A percentile compares a stretch with the other conserved stretches of the same genome.
Evolutionary conservation across 2,888 invertebrate genomes (phyloP).

Genomic region (Tetragonisca angustula): DNA sequence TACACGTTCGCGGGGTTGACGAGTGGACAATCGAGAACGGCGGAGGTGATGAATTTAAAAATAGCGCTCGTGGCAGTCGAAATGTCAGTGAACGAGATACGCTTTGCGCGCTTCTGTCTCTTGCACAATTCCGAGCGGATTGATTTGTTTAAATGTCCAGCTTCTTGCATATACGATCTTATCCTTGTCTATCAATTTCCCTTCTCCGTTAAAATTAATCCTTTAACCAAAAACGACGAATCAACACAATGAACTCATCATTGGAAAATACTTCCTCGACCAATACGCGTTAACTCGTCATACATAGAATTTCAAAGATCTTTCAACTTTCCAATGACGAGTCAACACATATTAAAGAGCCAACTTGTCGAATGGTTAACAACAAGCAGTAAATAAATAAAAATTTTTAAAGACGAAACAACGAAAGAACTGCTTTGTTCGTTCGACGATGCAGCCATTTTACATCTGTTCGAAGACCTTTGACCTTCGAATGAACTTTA

Average conservation of each 20-base stretch:
- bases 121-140: conserved; percentile 32
- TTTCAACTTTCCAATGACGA: no score
- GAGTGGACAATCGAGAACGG: neutral
- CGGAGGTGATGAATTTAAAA: conserved; percentile 45
- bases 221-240: no score
- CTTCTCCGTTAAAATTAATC: neutral
- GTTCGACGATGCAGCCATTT: neutral
- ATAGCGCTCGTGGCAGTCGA: conserved; percentile 48
- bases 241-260: no score
- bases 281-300: no score
- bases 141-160: conserved; percentile 35
- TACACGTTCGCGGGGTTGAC: conserved; percentile 4
- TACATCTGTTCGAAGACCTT: neutral
- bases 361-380: neutral
- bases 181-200: neutral
- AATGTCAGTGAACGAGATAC: conserved; percentile 54
- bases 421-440: neutral
- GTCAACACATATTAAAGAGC: no score
- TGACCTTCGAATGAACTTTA: neutral
- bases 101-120: conserved; percentile 12
- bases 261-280: no score
- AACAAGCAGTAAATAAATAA: neutral
- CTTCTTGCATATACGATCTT: neutral
- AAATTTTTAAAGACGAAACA: neutral
- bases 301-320: neutral